phyloP scores from a whole-genome alignment of 1,140 invertebrate genomes.

The Drosophila bipectinata region DNA sequence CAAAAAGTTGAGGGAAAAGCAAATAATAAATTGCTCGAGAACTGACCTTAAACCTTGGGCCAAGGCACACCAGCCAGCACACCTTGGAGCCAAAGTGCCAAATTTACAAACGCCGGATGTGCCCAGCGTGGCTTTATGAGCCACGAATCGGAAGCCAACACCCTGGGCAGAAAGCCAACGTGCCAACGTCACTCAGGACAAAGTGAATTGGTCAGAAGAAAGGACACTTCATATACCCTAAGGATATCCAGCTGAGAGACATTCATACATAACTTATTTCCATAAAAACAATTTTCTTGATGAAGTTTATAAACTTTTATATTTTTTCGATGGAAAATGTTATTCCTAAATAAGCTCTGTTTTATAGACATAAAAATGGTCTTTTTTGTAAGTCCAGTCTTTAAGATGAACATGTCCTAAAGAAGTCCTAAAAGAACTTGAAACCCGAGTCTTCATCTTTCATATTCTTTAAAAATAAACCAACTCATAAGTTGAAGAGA shows the following conservation, averaged over 20 bases:
- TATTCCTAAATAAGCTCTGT: no score
- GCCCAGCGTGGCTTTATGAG: conserved; percentile 30
- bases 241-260: background rate
- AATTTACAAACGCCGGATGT: conserved; percentile 34
- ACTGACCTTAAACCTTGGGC: conserved; percentile 16
- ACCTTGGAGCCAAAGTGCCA: conserved; percentile 29
- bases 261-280: background rate
- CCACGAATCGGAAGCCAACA: conserved; percentile 31
- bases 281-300: background rate
- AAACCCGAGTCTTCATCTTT: no score
- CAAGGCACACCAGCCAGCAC: conserved; percentile 2
- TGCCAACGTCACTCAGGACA: conserved; percentile 8
- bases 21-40: conserved; percentile 63
- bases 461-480: no score
- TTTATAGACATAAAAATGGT: no score
- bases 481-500: no score
- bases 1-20: conserved; percentile 48
- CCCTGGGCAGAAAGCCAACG: background rate
- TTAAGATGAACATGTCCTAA: no score
- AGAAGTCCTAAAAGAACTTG: no score
- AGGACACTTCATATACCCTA: conserved; percentile 12
- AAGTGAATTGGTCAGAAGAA: conserved; percentile 2
- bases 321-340: background rate
- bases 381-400: no score
- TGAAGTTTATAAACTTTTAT: background rate